Evolutionary conservation across 1,140 invertebrate genomes (phyloP).

Genomic region (Bombus superbus): DNA sequence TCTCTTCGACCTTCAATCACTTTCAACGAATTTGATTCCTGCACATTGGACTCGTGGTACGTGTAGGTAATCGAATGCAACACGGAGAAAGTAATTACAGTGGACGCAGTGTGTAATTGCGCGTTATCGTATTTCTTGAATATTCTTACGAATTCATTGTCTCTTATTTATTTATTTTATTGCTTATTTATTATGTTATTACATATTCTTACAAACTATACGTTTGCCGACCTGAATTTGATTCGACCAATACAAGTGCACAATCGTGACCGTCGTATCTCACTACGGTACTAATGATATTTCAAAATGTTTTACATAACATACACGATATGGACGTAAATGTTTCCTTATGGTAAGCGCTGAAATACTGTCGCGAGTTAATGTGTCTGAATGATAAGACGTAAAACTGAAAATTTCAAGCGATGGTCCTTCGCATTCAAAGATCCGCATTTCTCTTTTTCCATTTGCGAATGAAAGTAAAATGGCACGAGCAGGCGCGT

Average conservation of each 20-base stretch:
- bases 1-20: neutral
- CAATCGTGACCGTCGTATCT: neutral
- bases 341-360: no score
- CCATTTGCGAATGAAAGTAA: neutral
- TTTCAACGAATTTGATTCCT: neutral
- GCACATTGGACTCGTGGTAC: neutral
- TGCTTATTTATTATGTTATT: no score
- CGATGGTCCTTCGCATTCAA: neutral
- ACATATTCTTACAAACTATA: no score
- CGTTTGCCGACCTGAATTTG: no score
- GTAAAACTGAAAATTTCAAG: neutral
- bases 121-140: no score
- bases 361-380: neutral
- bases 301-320: neutral
- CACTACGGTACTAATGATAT: neutral
- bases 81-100: neutral
- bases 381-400: no score
- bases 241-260: no score
- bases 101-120: no score
- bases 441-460: no score
- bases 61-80: neutral
- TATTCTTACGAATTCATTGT: no score
- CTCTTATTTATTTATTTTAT: no score
- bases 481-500: constrained; percentile 19
- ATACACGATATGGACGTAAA: neutral